Base-by-base conservation (phyloP, 1,140 invertebrate genomes). In the Lethrus apterus region DNA sequence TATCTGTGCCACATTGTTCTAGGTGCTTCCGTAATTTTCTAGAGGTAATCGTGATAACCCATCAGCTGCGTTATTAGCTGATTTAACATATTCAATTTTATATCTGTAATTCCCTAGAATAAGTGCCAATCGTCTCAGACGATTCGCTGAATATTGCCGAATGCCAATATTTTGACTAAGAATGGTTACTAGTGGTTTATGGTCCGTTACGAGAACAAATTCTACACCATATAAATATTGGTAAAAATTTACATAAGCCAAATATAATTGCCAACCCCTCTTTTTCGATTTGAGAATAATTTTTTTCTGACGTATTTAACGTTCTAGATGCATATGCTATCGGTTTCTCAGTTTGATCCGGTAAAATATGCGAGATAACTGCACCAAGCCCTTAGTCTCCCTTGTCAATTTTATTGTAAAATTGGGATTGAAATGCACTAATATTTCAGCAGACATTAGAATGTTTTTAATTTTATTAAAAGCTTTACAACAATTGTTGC, bases 251-350 rank as follows among this genome's bases (percentile, higher is more conserved):
- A 66, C 65, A 3, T n/a, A 79, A 61, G 5, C 66, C 70, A 57
- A 62, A 77, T 1, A 77, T 48, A 9, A 79, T 67, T 2, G 67
- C 66, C 7, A 73, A 50, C 10, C 68, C 71, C 62, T 81, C 75
- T 53, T 68, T 73, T 24, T 81, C 71, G 15, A 74, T 68, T 48
- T 71, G 68, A 8, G 64, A 47, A 38, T 77, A 74, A 42, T 68
- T 73, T 53, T 59, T 53, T 77, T 68, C 3, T 69, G 52, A 21
- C 54, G n/a, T 31, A 11, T 55, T 58, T 20, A 77, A 53, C 1
- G 62, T 60, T 35, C 65, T 52, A 8, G 72, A 75, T 9, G 62
- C 66, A 59, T 58, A 73, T 3, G 62, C 59, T 32, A 77, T 67
- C 14, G 68, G 66, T 45, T 46, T 33, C 49, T 60, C 68, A 51